Evolutionary conservation across 2,113 vertebrate genomes (phyloP).

Genomic region (Rhabdomys dilectus): DNA sequence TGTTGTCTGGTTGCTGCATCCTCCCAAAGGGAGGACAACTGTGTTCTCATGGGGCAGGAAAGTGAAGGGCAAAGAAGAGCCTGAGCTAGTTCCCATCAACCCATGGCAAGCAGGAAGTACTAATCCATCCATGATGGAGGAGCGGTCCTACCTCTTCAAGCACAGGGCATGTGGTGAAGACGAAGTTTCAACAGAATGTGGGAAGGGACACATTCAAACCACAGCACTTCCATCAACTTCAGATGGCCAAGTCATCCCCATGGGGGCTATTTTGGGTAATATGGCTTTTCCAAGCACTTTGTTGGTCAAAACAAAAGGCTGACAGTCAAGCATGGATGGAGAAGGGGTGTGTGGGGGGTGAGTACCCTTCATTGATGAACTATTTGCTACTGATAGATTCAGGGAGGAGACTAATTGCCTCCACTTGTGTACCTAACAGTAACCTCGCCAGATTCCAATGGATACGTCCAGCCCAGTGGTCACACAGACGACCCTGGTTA

Average conservation of each 20-base stretch:
- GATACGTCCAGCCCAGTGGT: neutral
- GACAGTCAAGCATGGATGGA: neutral
- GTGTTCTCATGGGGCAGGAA: neutral
- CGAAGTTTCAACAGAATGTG: neutral
- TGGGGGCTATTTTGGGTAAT: neutral
- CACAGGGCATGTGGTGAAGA: neutral
- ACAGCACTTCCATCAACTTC: neutral
- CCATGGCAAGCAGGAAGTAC: neutral
- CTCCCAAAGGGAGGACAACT: neutral
- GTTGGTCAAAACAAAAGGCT: neutral
- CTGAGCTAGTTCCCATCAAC: neutral
- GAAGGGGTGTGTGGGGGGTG: neutral
- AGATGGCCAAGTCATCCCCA: neutral
- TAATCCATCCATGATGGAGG: neutral
- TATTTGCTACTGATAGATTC: neutral
- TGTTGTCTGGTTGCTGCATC: neutral
- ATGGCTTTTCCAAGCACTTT: neutral
- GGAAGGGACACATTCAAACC: neutral
- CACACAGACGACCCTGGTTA: neutral
- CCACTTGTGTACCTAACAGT: neutral
- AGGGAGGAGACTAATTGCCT: neutral
- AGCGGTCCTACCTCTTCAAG: neutral
- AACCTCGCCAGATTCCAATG: neutral
- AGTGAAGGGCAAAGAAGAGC: neutral
- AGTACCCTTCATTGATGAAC: neutral